A percentile compares a stretch with the other conserved stretches of the same genome.
Evolutionary conservation across 2,797 vertebrate species (phyloP).

Genomic region (Darevskia mixta): DNA sequence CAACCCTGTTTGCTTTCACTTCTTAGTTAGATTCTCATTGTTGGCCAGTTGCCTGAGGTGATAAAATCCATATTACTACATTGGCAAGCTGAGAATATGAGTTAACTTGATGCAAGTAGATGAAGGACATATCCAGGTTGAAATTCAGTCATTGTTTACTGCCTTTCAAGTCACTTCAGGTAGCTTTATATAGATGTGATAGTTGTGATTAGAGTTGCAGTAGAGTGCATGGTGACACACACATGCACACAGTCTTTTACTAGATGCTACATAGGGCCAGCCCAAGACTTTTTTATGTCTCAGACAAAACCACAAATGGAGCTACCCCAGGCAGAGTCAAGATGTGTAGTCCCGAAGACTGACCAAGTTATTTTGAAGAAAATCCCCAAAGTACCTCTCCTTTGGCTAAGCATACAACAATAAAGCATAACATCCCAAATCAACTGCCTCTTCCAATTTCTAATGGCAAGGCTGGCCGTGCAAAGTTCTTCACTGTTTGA

Average conservation of each 20-base stretch:
- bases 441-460: too few relatives aligned
- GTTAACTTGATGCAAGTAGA: not conserved
- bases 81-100: not conserved
- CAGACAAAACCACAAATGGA: not conserved
- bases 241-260: not conserved
- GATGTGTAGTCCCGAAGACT: not conserved
- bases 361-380: not conserved
- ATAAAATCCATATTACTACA: not conserved
- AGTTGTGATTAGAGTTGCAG: not conserved
- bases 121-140: not conserved
- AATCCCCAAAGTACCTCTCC: not conserved
- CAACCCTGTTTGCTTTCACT: not conserved
- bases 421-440: not conserved
- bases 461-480: too few relatives aligned
- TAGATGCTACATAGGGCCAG: not conserved
- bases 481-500: not conserved
- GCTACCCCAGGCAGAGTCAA: not conserved
- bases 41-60: not conserved
- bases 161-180: not conserved
- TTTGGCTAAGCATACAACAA: not conserved
- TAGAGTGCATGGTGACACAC: not conserved
- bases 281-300: not conserved
- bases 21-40: not conserved
- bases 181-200: not conserved
- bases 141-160: not conserved